Conservation (phyloP, 2,888 invertebrate species). For the Drosophila borborema region DNA sequence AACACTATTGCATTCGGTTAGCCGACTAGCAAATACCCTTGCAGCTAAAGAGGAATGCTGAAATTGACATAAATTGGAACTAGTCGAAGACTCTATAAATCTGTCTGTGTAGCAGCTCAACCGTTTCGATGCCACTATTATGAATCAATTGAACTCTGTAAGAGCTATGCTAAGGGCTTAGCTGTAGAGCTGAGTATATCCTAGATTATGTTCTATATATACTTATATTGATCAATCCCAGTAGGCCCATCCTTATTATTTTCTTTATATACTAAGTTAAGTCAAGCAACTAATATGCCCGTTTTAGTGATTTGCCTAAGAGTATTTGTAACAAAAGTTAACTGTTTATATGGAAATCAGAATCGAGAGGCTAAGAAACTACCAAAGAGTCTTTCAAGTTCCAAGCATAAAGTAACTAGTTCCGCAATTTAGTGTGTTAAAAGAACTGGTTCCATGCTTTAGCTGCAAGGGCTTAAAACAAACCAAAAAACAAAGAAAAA, state of each 20-base stretch:
- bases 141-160: too few species aligned
- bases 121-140: too few species aligned
- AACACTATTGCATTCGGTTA: background rate
- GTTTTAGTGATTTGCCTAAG: background rate
- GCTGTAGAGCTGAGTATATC: too few species aligned
- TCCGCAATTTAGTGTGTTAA: background rate
- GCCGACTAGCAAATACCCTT: slow-evolving; percentile 36
- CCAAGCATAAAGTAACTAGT: background rate
- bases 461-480: slow-evolving; percentile 42
- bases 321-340: too few species aligned
- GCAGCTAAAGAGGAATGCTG: background rate
- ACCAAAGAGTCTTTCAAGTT: background rate
- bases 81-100: background rate
- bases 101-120: background rate
- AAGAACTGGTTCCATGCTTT: background rate
- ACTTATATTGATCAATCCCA: too few species aligned
- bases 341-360: too few species aligned
- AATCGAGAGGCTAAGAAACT: background rate
- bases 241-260: background rate
- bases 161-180: background rate
- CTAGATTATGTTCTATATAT: too few species aligned
- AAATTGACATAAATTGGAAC: background rate
- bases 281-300: background rate
- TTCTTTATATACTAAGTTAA: accelerated
- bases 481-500: slow-evolving; percentile 19